Percentiles rank a stretch among this genome's conserved stretches.
Conservation (phyloP, 2,888 invertebrate genomes). For the Lochmaea capreae region DNA sequence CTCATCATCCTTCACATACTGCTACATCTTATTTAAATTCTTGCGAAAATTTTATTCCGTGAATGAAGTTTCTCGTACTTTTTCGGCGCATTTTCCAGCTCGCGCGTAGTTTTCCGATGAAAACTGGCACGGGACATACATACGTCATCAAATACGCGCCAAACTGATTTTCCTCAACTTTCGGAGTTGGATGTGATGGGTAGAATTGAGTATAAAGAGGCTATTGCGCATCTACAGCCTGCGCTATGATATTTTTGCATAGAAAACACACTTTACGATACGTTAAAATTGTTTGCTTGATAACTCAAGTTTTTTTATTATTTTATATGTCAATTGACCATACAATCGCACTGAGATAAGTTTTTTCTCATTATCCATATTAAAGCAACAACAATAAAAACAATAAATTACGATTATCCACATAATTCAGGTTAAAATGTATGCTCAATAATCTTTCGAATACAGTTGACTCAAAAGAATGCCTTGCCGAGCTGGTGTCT, state of each 20-base stretch:
- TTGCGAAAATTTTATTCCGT: slow-evolving; percentile 1
- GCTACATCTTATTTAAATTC: not conserved
- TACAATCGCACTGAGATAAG: no score
- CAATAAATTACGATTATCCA: no score
- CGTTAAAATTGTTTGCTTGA: not conserved
- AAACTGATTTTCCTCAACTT: slow-evolving; percentile 47
- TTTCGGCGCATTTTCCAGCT: slow-evolving; percentile 32
- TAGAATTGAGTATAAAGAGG: slow-evolving; percentile 36
- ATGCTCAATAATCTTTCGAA: no score
- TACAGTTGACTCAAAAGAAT: no score
- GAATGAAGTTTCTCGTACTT: slow-evolving; percentile 8
- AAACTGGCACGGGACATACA: slow-evolving; percentile 32
- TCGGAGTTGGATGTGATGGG: slow-evolving; percentile 39
- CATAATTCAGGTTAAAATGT: no score
- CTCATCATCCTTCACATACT: slow-evolving; percentile 6
- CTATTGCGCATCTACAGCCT: slow-evolving; percentile 48
- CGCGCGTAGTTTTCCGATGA: slow-evolving; percentile 31
- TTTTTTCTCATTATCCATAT: no score
- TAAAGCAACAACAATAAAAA: no score
- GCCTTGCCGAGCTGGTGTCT: no score
- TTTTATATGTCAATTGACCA: no score
- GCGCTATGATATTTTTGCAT: slow-evolving; percentile 44
- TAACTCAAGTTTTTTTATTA: not conserved
- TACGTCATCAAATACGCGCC: slow-evolving; percentile 41
- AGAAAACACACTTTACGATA: slow-evolving; percentile 23